phyloP scores from a whole-genome alignment of 2,797 vertebrate genomes.

The Coccyzus lansbergi region DNA sequence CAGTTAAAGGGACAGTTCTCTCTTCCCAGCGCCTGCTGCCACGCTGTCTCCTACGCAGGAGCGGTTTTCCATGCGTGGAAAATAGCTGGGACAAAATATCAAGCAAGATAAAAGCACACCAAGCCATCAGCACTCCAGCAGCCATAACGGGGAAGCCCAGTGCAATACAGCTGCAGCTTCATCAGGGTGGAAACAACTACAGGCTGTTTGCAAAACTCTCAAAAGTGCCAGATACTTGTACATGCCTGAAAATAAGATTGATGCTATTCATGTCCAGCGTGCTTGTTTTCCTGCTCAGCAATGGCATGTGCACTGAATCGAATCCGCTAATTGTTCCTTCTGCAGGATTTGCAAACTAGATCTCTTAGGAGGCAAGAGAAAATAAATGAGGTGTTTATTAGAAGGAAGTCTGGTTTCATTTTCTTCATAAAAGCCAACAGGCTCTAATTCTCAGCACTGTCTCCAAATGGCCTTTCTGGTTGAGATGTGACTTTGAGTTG shows the following conservation, averaged over 20 bases:
- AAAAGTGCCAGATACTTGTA: constrained; percentile 73
- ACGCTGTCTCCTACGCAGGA: accelerated
- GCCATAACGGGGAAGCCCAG: not conserved
- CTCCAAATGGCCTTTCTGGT: not conserved
- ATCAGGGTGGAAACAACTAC: not conserved
- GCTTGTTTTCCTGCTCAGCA: constrained; percentile 68
- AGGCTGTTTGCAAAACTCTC: constrained; percentile 28
- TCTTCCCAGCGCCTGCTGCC: not conserved
- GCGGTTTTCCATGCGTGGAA: not conserved
- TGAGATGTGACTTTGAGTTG: constrained; percentile 24
- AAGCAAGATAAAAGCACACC: not conserved
- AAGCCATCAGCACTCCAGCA: not conserved
- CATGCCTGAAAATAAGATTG: constrained; percentile 66
- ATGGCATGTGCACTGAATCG: constrained; percentile 70
- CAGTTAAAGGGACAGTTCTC: constrained; percentile 45
- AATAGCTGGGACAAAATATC: not conserved
- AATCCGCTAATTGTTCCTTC: constrained; percentile 76
- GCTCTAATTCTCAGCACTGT: not conserved
- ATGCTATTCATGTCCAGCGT: constrained; percentile 63
- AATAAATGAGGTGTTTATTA: constrained; percentile 74
- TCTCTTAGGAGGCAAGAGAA: constrained; percentile 69
- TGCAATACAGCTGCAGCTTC: not conserved
- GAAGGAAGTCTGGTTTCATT: constrained; percentile 41
- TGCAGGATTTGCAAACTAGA: constrained; percentile 69
- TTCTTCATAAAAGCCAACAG: constrained; percentile 6